Conservation (phyloP, 2,113 vertebrate genomes). For the Phalacrocorax carbo region DNA sequence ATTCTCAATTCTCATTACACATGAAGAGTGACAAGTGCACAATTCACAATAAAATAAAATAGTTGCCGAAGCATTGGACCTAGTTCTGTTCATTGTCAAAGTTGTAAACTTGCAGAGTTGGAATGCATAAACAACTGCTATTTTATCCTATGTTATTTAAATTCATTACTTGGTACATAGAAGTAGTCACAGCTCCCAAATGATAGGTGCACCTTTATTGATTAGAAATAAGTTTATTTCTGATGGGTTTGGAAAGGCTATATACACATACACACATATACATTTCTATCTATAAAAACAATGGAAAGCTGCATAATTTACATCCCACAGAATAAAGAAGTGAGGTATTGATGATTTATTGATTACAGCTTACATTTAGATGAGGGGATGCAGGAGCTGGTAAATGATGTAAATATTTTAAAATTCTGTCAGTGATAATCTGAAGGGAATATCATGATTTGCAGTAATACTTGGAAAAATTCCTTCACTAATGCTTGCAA, state of each 20-base stretch:
- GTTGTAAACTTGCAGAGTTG: neutral
- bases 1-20: neutral
- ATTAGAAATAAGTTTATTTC: neutral
- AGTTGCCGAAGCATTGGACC: neutral
- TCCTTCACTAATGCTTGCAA: neutral
- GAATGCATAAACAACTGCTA: neutral
- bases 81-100: neutral
- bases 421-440: neutral
- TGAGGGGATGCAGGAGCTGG: neutral
- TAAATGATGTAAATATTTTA: constrained; percentile 33
- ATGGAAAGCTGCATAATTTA: neutral
- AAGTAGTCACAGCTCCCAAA: neutral
- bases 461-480: neutral
- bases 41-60: neutral
- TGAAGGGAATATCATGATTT: constrained; percentile 3
- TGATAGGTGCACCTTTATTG: neutral
- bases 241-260: neutral
- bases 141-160: neutral
- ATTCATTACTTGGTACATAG: neutral
- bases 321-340: neutral
- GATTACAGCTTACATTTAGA: neutral
- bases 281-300: neutral
- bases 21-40: neutral
- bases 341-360: constrained; percentile 12
- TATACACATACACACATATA: neutral